phyloP scores from a whole-genome alignment of 2,888 invertebrate species.

The Pollenia angustigena region DNA sequence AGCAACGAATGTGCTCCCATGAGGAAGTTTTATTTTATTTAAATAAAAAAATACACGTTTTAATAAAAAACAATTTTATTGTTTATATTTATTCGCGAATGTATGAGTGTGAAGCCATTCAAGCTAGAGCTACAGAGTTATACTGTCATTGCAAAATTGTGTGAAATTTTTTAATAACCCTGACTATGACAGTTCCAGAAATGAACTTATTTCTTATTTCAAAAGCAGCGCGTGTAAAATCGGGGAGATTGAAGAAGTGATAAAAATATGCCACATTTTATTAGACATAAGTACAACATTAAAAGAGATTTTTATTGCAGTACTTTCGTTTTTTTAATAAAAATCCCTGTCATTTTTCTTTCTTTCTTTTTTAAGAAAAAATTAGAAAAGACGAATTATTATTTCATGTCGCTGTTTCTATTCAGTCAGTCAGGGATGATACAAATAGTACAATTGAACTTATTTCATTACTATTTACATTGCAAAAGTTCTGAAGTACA shows the following conservation, averaged over 20 bases:
- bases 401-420: no score
- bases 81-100: no score
- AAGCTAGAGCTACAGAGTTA: neutral
- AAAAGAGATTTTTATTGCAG: neutral
- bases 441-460: no score
- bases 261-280: neutral
- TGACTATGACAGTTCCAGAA: neutral
- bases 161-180: neutral
- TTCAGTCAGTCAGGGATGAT: no score
- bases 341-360: constrained; percentile 11
- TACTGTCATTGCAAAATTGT: neutral
- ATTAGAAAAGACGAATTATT: no score
- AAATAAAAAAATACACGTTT: no score
- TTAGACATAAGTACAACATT: neutral
- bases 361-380: neutral
- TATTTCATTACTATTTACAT: no score
- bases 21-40: no score
- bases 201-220: neutral
- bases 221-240: neutral
- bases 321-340: neutral
- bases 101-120: no score
- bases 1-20: neutral
- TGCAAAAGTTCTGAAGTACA: no score
- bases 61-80: no score
- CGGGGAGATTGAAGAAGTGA: neutral